phyloP scores from a whole-genome alignment of 2,113 vertebrate genomes.

The Paedocypris sp. region DNA sequence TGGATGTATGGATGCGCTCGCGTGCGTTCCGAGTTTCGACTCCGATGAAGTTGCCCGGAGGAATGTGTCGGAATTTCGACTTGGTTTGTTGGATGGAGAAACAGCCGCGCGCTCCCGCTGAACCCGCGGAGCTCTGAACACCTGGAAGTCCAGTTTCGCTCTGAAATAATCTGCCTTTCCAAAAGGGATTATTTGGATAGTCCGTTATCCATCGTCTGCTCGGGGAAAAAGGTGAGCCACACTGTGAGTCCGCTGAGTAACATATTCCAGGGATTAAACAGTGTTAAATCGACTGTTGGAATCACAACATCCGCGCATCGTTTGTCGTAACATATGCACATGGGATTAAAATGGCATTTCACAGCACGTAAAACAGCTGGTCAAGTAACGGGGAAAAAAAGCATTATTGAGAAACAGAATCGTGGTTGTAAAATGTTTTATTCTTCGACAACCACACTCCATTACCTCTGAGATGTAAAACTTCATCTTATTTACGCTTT shows the following conservation, averaged over 20 bases:
- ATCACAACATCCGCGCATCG: too few species aligned
- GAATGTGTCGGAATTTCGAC: conserved; percentile 17
- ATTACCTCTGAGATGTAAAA: too few species aligned
- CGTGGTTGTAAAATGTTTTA: too few species aligned
- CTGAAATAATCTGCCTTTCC: background rate
- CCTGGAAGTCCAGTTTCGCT: background rate
- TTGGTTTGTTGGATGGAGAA: background rate
- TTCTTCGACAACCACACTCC: too few species aligned
- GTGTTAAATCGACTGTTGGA: too few species aligned
- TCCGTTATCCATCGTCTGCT: conserved; percentile 3
- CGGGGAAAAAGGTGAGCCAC: conserved; percentile 39
- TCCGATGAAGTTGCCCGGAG: background rate
- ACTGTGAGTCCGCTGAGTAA: background rate
- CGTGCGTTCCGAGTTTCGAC: background rate
- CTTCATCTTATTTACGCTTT: too few species aligned
- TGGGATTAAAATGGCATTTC: too few species aligned
- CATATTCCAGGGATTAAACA: too few species aligned
- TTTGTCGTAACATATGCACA: too few species aligned
- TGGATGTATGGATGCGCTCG: background rate
- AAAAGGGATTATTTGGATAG: background rate
- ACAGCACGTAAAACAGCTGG: too few species aligned
- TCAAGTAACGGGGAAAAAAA: too few species aligned
- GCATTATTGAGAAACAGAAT: too few species aligned
- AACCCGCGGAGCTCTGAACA: background rate
- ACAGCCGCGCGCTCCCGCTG: background rate